phyloP scores from a whole-genome alignment of 2,113 vertebrate species.

The Cynoglossus semilaevis region DNA sequence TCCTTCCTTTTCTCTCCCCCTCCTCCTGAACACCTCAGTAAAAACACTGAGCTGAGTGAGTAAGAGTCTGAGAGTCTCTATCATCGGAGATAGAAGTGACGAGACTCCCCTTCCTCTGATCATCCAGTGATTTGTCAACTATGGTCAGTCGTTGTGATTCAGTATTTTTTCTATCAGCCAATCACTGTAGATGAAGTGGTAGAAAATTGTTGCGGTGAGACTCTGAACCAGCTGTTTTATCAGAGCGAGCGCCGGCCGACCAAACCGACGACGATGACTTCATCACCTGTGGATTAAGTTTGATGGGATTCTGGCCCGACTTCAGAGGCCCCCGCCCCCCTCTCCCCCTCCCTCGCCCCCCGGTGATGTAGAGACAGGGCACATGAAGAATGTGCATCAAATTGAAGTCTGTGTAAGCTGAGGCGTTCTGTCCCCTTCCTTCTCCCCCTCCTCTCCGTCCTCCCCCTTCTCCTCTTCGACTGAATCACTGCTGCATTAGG shows the following conservation, averaged over 20 bases:
- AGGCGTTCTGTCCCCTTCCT: slow-evolving; percentile 28
- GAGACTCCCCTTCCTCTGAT: no score
- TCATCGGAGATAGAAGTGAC: no score
- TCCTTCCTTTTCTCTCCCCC: no score
- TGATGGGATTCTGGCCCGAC: slow-evolving; percentile 54
- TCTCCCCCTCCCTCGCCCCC: no score
- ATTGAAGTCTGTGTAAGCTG: slow-evolving; percentile 17
- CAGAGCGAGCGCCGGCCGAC: slow-evolving; percentile 35
- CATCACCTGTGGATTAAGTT: slow-evolving; percentile 62
- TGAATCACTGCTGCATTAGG: slow-evolving; percentile 1
- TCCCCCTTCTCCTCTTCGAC: slow-evolving; percentile 9
- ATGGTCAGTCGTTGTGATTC: not conserved
- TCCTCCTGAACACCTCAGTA: no score
- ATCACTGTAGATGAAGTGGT: slow-evolving; percentile 13
- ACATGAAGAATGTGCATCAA: slow-evolving; percentile 21
- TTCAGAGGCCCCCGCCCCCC: slow-evolving; percentile 49
- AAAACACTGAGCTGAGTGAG: no score
- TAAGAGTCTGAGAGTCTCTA: no score
- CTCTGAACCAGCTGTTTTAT: slow-evolving; percentile 46
- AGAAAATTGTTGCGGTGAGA: slow-evolving; percentile 13
- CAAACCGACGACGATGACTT: slow-evolving; percentile 57
- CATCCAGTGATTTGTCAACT: not conserved
- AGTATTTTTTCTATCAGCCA: slow-evolving; percentile 11
- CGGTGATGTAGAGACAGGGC: slow-evolving; percentile 38
- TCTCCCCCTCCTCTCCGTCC: slow-evolving; percentile 14